These are phyloP conservation scores for Spodoptera littoralis DNA, from an alignment of 2,888 invertebrate species.

Conservation along the genomic window DNA sequence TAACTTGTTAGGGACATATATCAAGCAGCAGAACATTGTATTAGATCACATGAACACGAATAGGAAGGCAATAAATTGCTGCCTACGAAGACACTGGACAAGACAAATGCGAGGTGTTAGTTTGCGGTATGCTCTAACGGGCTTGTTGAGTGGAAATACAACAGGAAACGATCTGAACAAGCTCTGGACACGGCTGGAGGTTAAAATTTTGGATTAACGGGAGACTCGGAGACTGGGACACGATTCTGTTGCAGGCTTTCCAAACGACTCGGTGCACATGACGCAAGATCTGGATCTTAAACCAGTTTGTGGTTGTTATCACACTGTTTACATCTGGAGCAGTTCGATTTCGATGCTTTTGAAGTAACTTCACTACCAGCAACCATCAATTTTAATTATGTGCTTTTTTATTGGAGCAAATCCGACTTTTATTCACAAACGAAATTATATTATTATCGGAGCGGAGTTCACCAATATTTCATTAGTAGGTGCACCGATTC, in stretches of 20 bases:
- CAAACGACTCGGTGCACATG: conserved; percentile 50
- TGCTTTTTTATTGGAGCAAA: not conserved
- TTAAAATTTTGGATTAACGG: conserved; percentile 64
- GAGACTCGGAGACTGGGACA: conserved; percentile 51
- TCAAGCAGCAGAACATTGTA: conserved; percentile 65
- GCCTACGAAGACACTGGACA: conserved; percentile 74
- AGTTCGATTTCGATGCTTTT: conserved; percentile 13
- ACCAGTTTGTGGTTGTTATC: conserved; percentile 35
- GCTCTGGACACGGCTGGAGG: conserved; percentile 52
- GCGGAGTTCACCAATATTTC: conserved; percentile 9
- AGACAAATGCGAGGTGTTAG: conserved; percentile 77
- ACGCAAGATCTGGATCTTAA: conserved; percentile 51
- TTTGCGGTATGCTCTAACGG: conserved; percentile 62
- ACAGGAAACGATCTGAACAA: conserved; percentile 65
- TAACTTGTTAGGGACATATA: conserved; percentile 74
- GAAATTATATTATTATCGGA: not conserved
- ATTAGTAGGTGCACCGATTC: conserved; percentile 55
- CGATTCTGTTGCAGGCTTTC: conserved; percentile 57
- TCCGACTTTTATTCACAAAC: not conserved
- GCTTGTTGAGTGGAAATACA: conserved; percentile 67
- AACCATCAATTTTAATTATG: conserved; percentile 6
- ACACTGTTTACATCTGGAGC: conserved; percentile 35
- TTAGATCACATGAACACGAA: conserved; percentile 73
- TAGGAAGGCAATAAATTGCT: conserved; percentile 75
- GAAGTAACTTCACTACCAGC: conserved; percentile 5